A percentile compares a stretch with the other conserved stretches of the same genome.
Evolutionary conservation across 2,888 invertebrate genomes (phyloP).

Genomic region (Drosophila borealis): DNA sequence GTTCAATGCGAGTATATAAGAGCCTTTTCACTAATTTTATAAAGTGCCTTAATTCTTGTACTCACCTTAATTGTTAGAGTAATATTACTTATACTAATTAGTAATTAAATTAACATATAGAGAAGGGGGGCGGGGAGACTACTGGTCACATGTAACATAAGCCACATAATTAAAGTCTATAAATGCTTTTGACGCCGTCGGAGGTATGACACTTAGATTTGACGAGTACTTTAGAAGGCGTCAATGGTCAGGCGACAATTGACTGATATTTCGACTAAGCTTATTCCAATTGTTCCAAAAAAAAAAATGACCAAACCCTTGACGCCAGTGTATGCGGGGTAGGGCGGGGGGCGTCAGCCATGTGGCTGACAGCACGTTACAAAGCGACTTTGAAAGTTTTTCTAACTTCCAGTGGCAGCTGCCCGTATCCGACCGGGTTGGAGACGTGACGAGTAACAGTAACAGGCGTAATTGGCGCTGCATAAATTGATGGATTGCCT

Average conservation of each 20-base stretch:
- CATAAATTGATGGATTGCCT: slow-evolving; percentile 83
- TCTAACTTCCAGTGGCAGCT: slow-evolving; percentile 56
- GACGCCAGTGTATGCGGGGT: slow-evolving; percentile 55
- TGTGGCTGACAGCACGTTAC: slow-evolving; percentile 32
- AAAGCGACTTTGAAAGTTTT: slow-evolving; percentile 52
- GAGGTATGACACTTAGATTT: slow-evolving; percentile 58
- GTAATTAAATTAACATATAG: not conserved
- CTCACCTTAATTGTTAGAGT: too few species aligned
- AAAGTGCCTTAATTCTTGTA: not conserved
- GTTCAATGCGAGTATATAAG: too few species aligned
- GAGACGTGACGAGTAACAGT: slow-evolving; percentile 74
- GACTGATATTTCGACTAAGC: slow-evolving; percentile 44
- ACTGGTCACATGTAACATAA: slow-evolving; percentile 16
- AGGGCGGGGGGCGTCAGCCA: slow-evolving; percentile 44
- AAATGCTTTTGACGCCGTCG: slow-evolving; percentile 62
- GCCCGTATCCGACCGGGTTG: slow-evolving; percentile 35
- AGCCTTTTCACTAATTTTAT: too few species aligned
- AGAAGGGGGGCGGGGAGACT: slow-evolving; percentile 1
- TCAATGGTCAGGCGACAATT: slow-evolving; percentile 49
- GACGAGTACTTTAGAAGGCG: slow-evolving; percentile 58
- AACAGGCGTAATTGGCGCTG: slow-evolving; percentile 80
- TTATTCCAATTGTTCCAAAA: slow-evolving; percentile 41
- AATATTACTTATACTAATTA: not conserved
- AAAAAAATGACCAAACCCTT: slow-evolving; percentile 44
- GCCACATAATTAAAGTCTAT: slow-evolving; percentile 25